Evolutionary conservation across 2,113 vertebrate genomes (phyloP), one percentile per base, ranked within the genome.

Genomic region (Piaya cayana): DNA sequence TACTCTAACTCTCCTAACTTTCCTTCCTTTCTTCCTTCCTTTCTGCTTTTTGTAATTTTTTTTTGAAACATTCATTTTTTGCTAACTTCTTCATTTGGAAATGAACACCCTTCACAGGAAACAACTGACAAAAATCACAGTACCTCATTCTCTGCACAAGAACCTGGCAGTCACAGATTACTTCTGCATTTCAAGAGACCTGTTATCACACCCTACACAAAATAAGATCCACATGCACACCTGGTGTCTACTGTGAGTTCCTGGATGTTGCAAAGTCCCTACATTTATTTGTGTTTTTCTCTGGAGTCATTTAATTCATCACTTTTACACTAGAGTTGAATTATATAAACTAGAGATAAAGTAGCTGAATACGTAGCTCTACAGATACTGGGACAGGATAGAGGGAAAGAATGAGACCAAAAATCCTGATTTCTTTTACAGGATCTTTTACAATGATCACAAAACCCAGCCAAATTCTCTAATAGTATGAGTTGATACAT

Each of bases 351-450:
- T 95, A 88, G 58, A 92, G 77, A 52, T 91, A 55, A 89, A 94
- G 32, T 89, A 97, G 88, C 60, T 96, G 74, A 91, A 90, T 77
- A 89, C 27, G 8, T 91, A 95, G 86, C 86, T 94, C 69, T 93
- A 68, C 83, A 90, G 91, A 84, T 95, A 83, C 75, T 79, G 79
- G 85, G 94, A 94, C 91, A 97, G 95, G 88, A 81, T 89, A 96
- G 84, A 95, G 76, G 91, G 78, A 96, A 59, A 93, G 82, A 95
- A 94, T 69, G 39, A 95, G 43, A 94, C 59, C 78, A 91, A 68
- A 95, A 76, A 3, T 11, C 42, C 69, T 96, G 49, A 36, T 83
- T 86, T 92, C 42, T 86, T 91, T 93, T 42, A 69, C 1, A 23
- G 64, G 30, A 62, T 91, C 42, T 82, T 95, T 93, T 78, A 49